phyloP scores from a whole-genome alignment of 2,113 vertebrate genomes.

The Prietella phreatophila region DNA sequence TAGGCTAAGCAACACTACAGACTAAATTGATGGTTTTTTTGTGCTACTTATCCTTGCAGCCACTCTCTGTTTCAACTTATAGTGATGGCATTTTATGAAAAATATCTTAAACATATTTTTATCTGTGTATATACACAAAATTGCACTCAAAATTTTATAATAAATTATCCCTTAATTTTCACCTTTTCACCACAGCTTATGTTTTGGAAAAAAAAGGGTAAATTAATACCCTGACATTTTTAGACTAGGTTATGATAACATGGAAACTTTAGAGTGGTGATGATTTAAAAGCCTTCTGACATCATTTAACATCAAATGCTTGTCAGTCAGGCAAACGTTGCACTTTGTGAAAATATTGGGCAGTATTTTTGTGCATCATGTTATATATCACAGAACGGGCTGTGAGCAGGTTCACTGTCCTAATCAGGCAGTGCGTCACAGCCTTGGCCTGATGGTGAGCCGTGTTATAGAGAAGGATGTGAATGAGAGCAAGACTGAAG shows the following conservation, averaged over 20 bases:
- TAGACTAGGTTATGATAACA: background rate
- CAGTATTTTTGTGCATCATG: background rate
- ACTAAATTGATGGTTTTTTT: no score
- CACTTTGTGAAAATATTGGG: background rate
- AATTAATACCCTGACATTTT: background rate
- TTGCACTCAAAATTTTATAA: no score
- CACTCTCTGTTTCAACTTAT: no score
- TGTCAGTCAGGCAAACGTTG: background rate
- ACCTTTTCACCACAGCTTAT: background rate
- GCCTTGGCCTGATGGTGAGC: background rate
- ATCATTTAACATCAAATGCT: background rate
- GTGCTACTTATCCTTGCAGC: no score
- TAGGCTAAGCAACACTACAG: background rate
- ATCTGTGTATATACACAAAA: no score
- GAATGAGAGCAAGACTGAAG: slow-evolving; percentile 51
- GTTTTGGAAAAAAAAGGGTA: background rate
- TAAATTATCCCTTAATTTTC: background rate
- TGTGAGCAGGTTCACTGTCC: background rate
- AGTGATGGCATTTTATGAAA: background rate
- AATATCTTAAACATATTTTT: no score
- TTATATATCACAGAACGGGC: background rate
- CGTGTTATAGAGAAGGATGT: slow-evolving; percentile 29
- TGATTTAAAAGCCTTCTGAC: background rate
- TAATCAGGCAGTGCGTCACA: background rate
- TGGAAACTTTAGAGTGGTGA: background rate